phyloP scores from a whole-genome alignment of 2,797 vertebrate species.

The Typhlichthys subterraneus region DNA sequence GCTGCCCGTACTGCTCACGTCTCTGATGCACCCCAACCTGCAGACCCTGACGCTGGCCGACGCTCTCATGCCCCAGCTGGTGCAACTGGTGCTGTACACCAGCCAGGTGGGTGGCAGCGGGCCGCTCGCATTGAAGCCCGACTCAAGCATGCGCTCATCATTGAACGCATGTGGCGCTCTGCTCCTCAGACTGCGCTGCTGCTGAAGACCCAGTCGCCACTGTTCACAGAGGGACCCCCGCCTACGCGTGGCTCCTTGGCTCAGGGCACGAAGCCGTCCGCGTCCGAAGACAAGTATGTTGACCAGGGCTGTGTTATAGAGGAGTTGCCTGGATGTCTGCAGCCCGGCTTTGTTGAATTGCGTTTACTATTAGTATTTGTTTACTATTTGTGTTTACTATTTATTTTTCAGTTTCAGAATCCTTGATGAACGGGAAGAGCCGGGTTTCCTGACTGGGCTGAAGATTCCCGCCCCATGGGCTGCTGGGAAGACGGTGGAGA shows the following conservation, averaged over 20 bases:
- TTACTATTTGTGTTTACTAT: background rate
- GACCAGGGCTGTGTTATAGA: background rate
- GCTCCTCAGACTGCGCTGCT: slow-evolving; percentile 90
- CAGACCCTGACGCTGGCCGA: slow-evolving; percentile 94
- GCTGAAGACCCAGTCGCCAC: slow-evolving; percentile 92
- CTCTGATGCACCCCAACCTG: slow-evolving; percentile 97
- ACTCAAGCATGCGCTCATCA: background rate
- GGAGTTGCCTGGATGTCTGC: background rate
- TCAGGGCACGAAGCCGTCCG: slow-evolving; percentile 81
- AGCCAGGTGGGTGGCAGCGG: slow-evolving; percentile 85
- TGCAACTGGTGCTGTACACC: slow-evolving; percentile 96
- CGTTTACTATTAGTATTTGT: background rate
- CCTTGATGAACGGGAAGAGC: slow-evolving; percentile 96
- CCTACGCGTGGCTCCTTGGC: slow-evolving; percentile 76
- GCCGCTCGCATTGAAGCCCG: background rate
- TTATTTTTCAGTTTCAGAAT: slow-evolving; percentile 76
- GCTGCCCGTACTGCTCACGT: slow-evolving; percentile 92
- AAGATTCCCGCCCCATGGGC: slow-evolving; percentile 99
- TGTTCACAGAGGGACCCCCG: slow-evolving; percentile 84
- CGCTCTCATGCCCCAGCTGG: slow-evolving; percentile 95
- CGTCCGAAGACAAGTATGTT: slow-evolving; percentile 87
- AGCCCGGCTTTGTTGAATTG: slow-evolving; percentile 4
- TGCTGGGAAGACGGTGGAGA: slow-evolving; percentile 97
- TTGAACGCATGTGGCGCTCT: slow-evolving; percentile 12
- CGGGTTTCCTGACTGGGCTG: slow-evolving; percentile 95